Evolutionary conservation across 2,113 vertebrate species (phyloP), one percentile per base, ranked within the genome.

Genomic region (Trichomycterus rosablanca): DNA sequence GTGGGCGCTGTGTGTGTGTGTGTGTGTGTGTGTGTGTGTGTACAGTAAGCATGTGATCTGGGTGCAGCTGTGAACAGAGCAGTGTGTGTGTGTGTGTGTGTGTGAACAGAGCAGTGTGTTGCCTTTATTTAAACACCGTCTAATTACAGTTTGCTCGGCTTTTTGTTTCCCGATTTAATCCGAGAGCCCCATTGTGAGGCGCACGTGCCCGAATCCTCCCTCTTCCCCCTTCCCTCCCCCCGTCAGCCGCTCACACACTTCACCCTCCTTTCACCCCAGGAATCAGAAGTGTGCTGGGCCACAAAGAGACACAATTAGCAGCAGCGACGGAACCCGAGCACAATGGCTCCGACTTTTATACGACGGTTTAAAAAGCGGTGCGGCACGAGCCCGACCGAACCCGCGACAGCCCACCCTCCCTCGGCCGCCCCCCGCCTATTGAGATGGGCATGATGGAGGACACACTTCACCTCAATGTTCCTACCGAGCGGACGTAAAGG

Each of bases 1-100:
- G n/a, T n/a, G n/a, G n/a, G n/a, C n/a, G n/a, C n/a, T 26, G 59
- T 56, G 15, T 40, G 32, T 53, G 16, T 35, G 32, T 53, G 51
- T 53, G 51, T 22, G 45, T 18, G 14, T 24, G 28, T 28, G 63
- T 55, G 19, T 28, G 23, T 59, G 56, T 59, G 62, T 52, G 26
- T 30, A 7, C 7, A 4, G 26, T 72, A 51, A 64, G 60, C 45
- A 55, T 20, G 20, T 53, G 57, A 46, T 76, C 71, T 63, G 74
- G 67, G 63, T 68, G 63, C 81, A 83, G 81, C 82, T 83, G 82
- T 74, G 78, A 78, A 78, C 53, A 70, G 78, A 80, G 72, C 71
- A 77, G 70, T 64, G 51, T 62, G 73, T 69, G 45, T 18, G 14
- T 24, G 28, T 28, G 63, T 55, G 19, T 28, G 23, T 59, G 56